phyloP scores from a whole-genome alignment of 2,113 vertebrate genomes.

The Zosterops borbonicus region DNA sequence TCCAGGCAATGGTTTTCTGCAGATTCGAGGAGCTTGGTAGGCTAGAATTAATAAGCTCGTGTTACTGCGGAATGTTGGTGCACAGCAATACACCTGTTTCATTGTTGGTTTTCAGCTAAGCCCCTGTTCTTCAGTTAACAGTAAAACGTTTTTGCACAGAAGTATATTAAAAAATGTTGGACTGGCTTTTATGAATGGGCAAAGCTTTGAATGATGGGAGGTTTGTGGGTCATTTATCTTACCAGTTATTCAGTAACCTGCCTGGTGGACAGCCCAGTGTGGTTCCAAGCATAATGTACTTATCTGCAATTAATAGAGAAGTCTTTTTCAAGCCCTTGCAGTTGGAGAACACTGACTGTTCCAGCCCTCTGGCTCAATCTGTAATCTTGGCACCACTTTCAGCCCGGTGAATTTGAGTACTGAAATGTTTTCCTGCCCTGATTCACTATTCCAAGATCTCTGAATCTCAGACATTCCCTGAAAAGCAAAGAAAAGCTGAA shows the following conservation, averaged over 20 bases:
- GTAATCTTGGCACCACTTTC: accelerated
- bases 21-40: neutral
- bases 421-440: neutral
- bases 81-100: neutral
- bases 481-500: neutral
- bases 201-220: neutral
- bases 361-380: neutral
- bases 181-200: neutral
- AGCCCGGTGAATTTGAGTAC: neutral
- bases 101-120: neutral
- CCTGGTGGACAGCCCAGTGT: neutral
- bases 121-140: neutral
- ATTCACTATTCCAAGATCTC: neutral
- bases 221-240: neutral
- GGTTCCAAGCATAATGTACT: neutral
- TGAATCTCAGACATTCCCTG: neutral
- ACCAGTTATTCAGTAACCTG: neutral
- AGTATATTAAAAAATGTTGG: neutral
- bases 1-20: slow-evolving; percentile 16
- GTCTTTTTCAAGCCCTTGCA: neutral
- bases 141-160: neutral
- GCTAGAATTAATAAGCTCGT: neutral
- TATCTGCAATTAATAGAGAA: neutral
- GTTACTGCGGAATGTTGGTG: neutral
- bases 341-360: neutral